Base-by-base conservation (phyloP, 2,113 vertebrate genomes). In the Tinamus guttatus region DNA sequence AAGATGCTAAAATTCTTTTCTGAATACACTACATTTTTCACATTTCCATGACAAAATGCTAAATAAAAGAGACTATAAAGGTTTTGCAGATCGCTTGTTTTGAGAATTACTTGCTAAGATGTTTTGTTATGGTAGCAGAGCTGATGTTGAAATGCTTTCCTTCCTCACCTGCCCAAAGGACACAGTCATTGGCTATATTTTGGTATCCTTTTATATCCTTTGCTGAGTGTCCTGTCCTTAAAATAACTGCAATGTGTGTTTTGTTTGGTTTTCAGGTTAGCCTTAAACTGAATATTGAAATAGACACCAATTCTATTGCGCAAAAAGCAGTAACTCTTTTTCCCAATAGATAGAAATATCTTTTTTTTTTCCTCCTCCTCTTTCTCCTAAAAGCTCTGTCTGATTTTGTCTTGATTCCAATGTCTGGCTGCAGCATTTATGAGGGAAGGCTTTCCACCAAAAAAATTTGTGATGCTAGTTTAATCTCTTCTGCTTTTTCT, bases 171-270 rank as follows among this genome's bases (percentile, higher is more conserved):
- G 43, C 63, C 47, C 75, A 49, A 38, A 36, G 45, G 58, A 22
- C 43, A n/a, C 21, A 54, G 11, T 6, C 21, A 21, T 12, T 38
- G 76, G 41, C 45, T 38, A 0, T 0, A 0, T 59, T 67, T 81
- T 54, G n/a, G 16, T 43, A 43, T 43, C 43, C 43, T 43, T 43
- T 49, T 49, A 49, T 49, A 49, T 43, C 60, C 54, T 90, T 80
- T 67, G 28, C 17, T 63, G 82, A 5, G 2, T 0, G 1, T 30
- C 77, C 60, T 81, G 22, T 65, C 34, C 82, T 87, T 28, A 59
- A 73, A 71, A 14, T 34, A 27, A 7, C 45, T 58, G 21, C 15
- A 2, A 38, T 34, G 11, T 47, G 52, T 0, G 0, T 86, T 83
- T 62, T 13, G 9, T 30, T 7, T 6, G 7, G 1, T 52, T 19